Percentiles rank a stretch among this genome's conserved stretches.
These are phyloP conservation scores for Leucophora obtusa DNA, from an alignment of 2,888 invertebrate species.

Conservation along the genomic window DNA sequence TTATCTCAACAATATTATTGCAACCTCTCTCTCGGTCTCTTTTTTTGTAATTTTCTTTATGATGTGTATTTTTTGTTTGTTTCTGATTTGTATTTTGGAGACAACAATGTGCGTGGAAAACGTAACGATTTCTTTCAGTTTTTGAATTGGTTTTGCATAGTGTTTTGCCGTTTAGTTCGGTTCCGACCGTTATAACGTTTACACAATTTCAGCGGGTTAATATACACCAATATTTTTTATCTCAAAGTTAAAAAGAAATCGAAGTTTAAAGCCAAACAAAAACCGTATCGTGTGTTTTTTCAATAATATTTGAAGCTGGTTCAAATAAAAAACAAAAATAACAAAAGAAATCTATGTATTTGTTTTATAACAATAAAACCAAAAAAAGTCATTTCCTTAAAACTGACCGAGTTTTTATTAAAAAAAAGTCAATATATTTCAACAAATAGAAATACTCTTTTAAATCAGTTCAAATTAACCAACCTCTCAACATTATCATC, in stretches of 20 bases:
- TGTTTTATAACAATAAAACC: not conserved
- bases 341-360: not conserved
- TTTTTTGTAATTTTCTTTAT: not conserved
- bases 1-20: conserved; percentile 7
- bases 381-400: conserved; percentile 17
- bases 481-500: conserved; percentile 1
- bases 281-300: not conserved
- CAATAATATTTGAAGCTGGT: not conserved
- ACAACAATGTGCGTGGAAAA: conserved; percentile 57
- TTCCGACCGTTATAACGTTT: conserved; percentile 74
- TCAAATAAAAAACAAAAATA: conserved; percentile 5
- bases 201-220: conserved; percentile 63
- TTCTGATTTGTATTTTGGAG: conserved; percentile 32
- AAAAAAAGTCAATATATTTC: conserved; percentile 23
- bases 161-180: conserved; percentile 69
- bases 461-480: conserved; percentile 15
- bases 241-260: conserved; percentile 21
- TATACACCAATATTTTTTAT: conserved; percentile 6
- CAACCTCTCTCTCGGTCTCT: conserved; percentile 16
- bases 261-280: conserved; percentile 20
- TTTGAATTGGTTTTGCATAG: conserved; percentile 48
- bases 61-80: conserved; percentile 28
- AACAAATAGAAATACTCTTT: not conserved
- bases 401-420: not conserved
- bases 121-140: conserved; percentile 42